These are phyloP conservation scores for Panagrolaimus sp. DNA, from an alignment of 1,140 invertebrate genomes.

Conservation along the genomic window DNA sequence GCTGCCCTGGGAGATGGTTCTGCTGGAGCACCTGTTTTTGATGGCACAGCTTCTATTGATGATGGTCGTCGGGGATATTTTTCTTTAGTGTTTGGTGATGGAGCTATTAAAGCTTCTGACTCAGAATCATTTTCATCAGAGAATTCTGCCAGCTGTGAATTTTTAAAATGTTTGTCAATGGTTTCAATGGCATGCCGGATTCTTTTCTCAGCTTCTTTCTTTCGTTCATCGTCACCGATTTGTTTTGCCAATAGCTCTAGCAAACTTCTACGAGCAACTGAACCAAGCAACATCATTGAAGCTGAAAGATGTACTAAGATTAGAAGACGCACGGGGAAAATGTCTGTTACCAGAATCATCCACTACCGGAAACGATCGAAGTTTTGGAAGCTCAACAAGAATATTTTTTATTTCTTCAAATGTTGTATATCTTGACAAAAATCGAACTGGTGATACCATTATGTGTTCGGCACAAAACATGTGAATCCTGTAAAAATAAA, in stretches of 20 bases:
- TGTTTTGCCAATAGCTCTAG: conserved; percentile 48
- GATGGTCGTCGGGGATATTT: no score
- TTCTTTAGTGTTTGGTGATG: no score
- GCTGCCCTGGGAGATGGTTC: no score
- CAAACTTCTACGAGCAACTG: conserved; percentile 44
- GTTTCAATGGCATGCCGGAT: conserved; percentile 52
- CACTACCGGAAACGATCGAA: conserved; percentile 53
- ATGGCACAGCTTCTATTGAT: no score
- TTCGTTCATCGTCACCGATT: conserved; percentile 52
- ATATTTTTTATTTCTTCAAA: conserved; percentile 49
- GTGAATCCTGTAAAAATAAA: conserved; percentile 43
- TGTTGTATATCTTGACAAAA: conserved; percentile 45
- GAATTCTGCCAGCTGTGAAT: conserved; percentile 10
- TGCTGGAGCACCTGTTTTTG: no score
- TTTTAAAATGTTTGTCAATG: conserved; percentile 54
- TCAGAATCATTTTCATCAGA: no score
- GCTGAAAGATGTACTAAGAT: conserved; percentile 32
- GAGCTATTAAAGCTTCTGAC: no score
- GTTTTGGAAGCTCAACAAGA: conserved; percentile 44
- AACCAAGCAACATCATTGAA: conserved; percentile 54
- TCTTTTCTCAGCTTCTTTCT: conserved; percentile 47
- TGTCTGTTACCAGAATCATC: conserved; percentile 35
- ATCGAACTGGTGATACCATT: conserved; percentile 49
- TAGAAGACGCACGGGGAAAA: background rate
- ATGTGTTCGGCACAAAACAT: conserved; percentile 51